Base-by-base conservation (phyloP, 2,113 vertebrate species). In the Clarias gariepinus region DNA sequence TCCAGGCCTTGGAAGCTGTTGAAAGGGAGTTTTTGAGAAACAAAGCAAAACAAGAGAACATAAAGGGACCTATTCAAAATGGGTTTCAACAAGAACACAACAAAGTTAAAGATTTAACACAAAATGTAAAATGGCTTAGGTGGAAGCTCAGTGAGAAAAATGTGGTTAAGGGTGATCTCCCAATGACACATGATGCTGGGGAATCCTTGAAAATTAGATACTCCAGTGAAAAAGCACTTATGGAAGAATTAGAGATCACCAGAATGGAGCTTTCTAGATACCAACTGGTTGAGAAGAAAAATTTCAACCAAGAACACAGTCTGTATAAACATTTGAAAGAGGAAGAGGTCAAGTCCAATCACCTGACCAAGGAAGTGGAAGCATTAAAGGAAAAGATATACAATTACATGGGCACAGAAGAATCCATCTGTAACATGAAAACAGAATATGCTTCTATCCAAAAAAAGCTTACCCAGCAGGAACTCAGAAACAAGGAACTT, bases 371-470 rank as follows among this genome's bases (percentile, higher is more conserved):
- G 92, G 97, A 99, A 92, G 97, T 98, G 6, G 96, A 96, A 82
- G 96, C 96, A 88, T 93, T 99, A 74, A 99, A 99, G 91, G 98
- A 99, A 91, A 99, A 99, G 92, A 96, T 99, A 91, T 97, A 98
- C 47, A 97, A 97, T 77, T 98, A 97, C 60, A 97, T 96, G 97
- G 95, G 96, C 87, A 97, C 97, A 21, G 97, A 99, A 89, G 96
- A 98, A 79, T 94, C 96, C 2, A 96, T 99, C 58, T 96, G 96
- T 87, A 96, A 96, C 66, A 93, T 98, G 90, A 96, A 95, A 89
- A 96, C 95, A 55, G 97, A 99, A 88, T 97, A 99, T 47, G 95
- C 95, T 0, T 86, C 95, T 68, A 92, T 99, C 90, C 97, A 99
- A 83, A 97, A 96, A 87, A 99, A 97, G 90, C 95, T 99, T 69